Evolutionary conservation across 2,888 invertebrate genomes (phyloP), one percentile per base, ranked within the genome.

Genomic region (Philereme transversata): DNA sequence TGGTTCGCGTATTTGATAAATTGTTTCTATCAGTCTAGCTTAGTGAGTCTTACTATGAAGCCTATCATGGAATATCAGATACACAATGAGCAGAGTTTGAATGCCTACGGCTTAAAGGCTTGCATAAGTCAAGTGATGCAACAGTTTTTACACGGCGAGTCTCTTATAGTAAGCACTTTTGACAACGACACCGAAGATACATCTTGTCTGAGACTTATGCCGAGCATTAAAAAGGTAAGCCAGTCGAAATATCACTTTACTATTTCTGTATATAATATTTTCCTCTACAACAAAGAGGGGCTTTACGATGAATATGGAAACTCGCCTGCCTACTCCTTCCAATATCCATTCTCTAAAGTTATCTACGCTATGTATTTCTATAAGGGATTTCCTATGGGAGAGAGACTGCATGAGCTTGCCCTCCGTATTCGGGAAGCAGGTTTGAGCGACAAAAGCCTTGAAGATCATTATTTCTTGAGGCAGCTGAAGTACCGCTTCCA

Each of bases 361-460:
- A 73, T 85, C 4, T 86, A 82, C 50, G 77, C 78, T 0, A 79
- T 83, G 10, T 88, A 78, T 44, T 67, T 83, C 5, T 79, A 83
- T 51, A 87, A 87, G 65, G 88, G 87, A 0, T 88, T 88, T 58
- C 87, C 87, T 3, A 60, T 81, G 41, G 5, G 61, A 0, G 57
- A 76, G 0, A 69, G 65, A 7, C 52, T 87, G 5, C 68, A 79
- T 11, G 5, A 41, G 2, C 63, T 71, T 4, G 65, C 76, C 2
- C 62, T 87, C 0, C 65, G 72, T 4, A 51, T 88, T 6, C 71
- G 78, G 44, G 86, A 87, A 54, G 77, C 70, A 10, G 88, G 88
- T 5, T 58, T 86, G 5, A 69, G 80, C 1, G 65, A 72, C 0
- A 76, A 76, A 47, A 60, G 57, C 4, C 7, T 73, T 10, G 11